phyloP scores from a whole-genome alignment of 1,140 invertebrate species.

The Hirudo medicinalis region DNA sequence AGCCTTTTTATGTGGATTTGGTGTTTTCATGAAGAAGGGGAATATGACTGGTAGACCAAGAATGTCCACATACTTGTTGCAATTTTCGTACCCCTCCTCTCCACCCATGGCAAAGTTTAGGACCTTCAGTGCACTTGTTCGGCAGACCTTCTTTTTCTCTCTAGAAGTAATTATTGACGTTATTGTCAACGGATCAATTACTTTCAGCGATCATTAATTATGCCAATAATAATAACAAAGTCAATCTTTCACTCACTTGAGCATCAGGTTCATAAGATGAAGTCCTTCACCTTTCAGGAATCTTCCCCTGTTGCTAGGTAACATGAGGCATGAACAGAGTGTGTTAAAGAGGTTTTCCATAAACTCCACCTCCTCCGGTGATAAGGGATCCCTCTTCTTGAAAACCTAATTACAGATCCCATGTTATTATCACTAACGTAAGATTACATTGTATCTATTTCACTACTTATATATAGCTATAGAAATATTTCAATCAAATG shows the following conservation, averaged over 20 bases:
- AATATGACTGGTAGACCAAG: conserved; percentile 88
- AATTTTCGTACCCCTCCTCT: conserved; percentile 80
- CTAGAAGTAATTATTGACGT: background rate
- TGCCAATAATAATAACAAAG: background rate
- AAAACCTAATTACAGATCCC: conserved; percentile 51
- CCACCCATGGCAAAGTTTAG: conserved; percentile 89
- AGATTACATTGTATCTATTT: no score
- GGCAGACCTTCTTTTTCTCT: conserved; percentile 80
- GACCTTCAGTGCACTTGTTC: conserved; percentile 90
- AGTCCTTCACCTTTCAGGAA: conserved; percentile 88
- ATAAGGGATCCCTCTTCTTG: conserved; percentile 80
- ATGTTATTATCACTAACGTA: background rate
- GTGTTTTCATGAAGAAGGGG: conserved; percentile 97
- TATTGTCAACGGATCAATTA: background rate
- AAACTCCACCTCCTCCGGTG: conserved; percentile 83
- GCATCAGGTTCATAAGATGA: conserved; percentile 91
- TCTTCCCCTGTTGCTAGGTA: conserved; percentile 67
- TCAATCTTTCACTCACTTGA: conserved; percentile 50
- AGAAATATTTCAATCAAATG: no score
- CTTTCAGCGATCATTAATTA: background rate
- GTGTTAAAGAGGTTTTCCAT: conserved; percentile 98
- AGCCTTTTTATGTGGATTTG: conserved; percentile 65
- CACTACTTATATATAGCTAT: no score
- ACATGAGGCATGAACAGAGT: conserved; percentile 82
- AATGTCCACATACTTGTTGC: conserved; percentile 97